Evolutionary conservation across 2,113 vertebrate genomes (phyloP), one percentile per base, ranked within the genome.

Genomic region (Gambusia holbrooki): DNA sequence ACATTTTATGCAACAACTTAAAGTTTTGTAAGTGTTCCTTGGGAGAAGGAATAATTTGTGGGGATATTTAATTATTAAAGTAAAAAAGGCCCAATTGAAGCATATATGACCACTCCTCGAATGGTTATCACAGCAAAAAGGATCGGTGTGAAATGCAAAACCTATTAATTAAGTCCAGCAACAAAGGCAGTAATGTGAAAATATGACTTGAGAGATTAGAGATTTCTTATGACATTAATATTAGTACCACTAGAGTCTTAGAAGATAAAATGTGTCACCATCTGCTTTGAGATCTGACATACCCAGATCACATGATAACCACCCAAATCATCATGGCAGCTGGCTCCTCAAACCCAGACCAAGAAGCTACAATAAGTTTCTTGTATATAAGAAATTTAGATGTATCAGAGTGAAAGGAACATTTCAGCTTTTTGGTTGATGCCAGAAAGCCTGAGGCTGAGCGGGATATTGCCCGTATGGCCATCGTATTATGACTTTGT

Each of bases 261-360:
- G 84, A 87, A 80, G 69, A 76, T 87, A 89, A 91, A 93, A 88
- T 89, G 86, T 84, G 92, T 84, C 82, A 81, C 93, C 93, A 93
- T 93, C 93, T 93, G 91, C 83, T 90, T 37, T 0, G 82, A 84
- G 84, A 89, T 74, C 76, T 69, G 81, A 79, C 79, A 60, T 76
- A 66, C 72, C 63, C 83, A 90, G 81, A 89, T 77, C 85, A 67
- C 88, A 83, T 89, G 80, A 90, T 61, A 82, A 86, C 12, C 70
- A 87, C 79, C 76, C 79, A 68, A 71, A 61, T 85, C 85, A 87
- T 89, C 80, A 92, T 90, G 82, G 86, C 84, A 79, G 78, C 68
- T 68, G 5, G 4, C 62, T 76, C 73, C 51, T n/a, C 77, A 83
- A 85, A 87, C 62, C 88, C 75, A 80, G 83, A 81, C 69, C 69